phyloP scores from a whole-genome alignment of 2,797 vertebrate genomes.

The Argya squamiceps region DNA sequence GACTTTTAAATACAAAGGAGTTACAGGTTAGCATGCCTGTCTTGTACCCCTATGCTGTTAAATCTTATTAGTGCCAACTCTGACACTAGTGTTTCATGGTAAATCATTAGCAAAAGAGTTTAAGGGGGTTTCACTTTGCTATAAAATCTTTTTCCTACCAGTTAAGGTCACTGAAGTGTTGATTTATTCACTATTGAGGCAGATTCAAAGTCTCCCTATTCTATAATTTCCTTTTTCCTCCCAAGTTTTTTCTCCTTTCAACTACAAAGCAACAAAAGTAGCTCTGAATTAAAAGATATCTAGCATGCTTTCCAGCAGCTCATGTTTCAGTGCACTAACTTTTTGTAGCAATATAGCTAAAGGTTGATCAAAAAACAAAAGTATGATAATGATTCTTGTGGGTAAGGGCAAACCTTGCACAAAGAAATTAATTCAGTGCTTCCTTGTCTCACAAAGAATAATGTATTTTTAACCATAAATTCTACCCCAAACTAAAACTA shows the following conservation, averaged over 20 bases:
- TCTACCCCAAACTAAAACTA: background rate
- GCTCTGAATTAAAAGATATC: background rate
- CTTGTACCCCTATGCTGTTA: background rate
- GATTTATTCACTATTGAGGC: background rate
- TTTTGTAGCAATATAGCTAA: background rate
- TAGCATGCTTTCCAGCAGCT: background rate
- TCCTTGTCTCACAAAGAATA: background rate
- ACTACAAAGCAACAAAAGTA: background rate
- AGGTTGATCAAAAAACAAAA: background rate
- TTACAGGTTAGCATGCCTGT: constrained; percentile 11
- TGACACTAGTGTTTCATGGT: constrained; percentile 13
- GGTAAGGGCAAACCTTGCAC: background rate
- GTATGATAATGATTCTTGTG: background rate
- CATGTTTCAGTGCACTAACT: background rate
- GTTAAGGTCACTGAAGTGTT: constrained; percentile 21
- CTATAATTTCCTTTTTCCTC: background rate
- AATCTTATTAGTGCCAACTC: constrained; percentile 22
- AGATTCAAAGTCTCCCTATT: background rate
- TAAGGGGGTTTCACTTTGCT: constrained; percentile 10
- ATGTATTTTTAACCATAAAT: background rate
- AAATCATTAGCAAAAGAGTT: constrained; percentile 27
- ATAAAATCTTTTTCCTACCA: constrained; percentile 16
- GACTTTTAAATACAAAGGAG: background rate
- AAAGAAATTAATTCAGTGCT: background rate
- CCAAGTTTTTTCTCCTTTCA: background rate